Evolutionary conservation across 2,797 vertebrate genomes (phyloP).

Genomic region (Hephaestus fuliginosus): DNA sequence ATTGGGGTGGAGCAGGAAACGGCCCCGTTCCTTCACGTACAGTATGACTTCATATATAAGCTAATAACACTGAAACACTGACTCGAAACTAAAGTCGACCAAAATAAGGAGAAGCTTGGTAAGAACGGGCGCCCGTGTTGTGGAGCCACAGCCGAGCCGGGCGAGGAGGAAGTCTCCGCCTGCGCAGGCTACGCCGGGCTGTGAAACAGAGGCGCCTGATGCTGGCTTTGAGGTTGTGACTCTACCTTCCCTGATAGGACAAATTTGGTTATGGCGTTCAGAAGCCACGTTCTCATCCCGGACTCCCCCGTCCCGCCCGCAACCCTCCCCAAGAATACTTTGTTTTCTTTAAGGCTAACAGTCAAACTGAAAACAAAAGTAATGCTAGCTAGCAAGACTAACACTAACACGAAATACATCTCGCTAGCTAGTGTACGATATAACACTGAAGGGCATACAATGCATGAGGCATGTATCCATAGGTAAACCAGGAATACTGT

Average conservation of each 20-base stretch:
- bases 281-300: slow-evolving; percentile 58
- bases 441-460: slow-evolving; percentile 87
- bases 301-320: slow-evolving; percentile 52
- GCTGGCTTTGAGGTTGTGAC: slow-evolving; percentile 82
- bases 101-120: slow-evolving; percentile 65
- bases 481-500: slow-evolving; percentile 88
- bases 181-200: slow-evolving; percentile 3
- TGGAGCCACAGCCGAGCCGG: slow-evolving; percentile 27
- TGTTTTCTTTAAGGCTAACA: slow-evolving; percentile 87
- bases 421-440: slow-evolving; percentile 74
- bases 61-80: slow-evolving; percentile 70
- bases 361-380: slow-evolving; percentile 79
- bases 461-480: slow-evolving; percentile 86
- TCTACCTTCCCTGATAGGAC: slow-evolving; percentile 84
- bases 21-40: slow-evolving; percentile 68
- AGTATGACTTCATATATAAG: slow-evolving; percentile 66
- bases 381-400: slow-evolving; percentile 78
- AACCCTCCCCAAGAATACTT: slow-evolving; percentile 70
- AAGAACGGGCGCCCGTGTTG: slow-evolving; percentile 48
- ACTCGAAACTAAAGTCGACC: slow-evolving; percentile 56
- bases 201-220: slow-evolving; percentile 61
- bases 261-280: slow-evolving; percentile 79
- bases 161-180: slow-evolving; percentile 17
- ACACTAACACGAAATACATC: slow-evolving; percentile 74
- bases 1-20: slow-evolving; percentile 74